These are phyloP conservation scores for Augochlorella aurata DNA, from an alignment of 2,888 invertebrate species.

Conservation along the genomic window DNA sequence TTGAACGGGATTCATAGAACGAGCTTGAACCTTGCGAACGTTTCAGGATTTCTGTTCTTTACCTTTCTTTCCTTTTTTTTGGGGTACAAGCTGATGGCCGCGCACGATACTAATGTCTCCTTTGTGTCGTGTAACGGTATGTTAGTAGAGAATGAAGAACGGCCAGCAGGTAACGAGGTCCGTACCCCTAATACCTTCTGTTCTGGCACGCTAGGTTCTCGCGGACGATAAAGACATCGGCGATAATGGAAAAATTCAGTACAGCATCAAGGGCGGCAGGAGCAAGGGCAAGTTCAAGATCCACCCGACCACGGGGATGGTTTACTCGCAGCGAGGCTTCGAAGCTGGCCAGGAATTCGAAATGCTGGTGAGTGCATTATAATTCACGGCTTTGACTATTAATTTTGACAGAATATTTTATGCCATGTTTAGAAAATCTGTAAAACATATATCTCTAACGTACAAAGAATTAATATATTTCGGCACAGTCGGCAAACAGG, in stretches of 20 bases:
- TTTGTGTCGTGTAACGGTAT: constrained; percentile 43
- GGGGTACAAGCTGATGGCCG: constrained; percentile 26
- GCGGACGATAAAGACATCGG: constrained; percentile 93
- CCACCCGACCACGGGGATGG: constrained; percentile 90
- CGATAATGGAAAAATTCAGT: constrained; percentile 91
- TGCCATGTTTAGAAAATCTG: too few species aligned
- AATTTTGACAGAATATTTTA: too few species aligned
- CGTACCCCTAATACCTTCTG: constrained; percentile 3
- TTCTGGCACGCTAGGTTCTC: constrained; percentile 84
- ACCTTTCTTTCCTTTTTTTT: constrained; percentile 17
- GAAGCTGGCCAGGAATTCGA: constrained; percentile 87
- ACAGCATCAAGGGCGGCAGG: constrained; percentile 90
- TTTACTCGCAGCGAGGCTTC: constrained; percentile 89
- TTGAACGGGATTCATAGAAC: constrained; percentile 17
- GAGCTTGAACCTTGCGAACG: constrained; percentile 30
- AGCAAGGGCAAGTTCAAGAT: constrained; percentile 92
- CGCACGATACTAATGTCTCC: constrained; percentile 41
- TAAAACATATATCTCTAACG: too few species aligned
- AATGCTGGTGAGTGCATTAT: constrained; percentile 83
- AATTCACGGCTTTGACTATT: not conserved
- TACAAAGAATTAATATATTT: too few species aligned
- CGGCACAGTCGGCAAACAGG: too few species aligned
- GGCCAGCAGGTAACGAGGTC: not conserved
- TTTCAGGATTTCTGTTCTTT: constrained; percentile 24
- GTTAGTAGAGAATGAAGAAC: constrained; percentile 30